phyloP scores from a whole-genome alignment of 2,797 vertebrate species.

The Tamandua tetradactyla region DNA sequence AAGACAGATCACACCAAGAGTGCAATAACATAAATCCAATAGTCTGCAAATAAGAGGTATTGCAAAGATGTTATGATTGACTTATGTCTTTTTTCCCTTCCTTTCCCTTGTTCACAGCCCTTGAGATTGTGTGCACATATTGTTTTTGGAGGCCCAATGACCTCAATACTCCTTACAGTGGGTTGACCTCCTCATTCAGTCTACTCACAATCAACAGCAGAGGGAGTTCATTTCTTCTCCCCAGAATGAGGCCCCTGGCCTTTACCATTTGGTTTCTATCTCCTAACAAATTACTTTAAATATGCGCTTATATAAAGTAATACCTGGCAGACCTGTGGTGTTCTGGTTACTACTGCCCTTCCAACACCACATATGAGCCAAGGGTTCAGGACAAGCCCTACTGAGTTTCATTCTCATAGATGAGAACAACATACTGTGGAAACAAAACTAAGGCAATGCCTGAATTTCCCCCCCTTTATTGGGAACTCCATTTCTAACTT shows the following conservation, averaged over 20 bases:
- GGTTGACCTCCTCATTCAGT: conserved; percentile 28
- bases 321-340: not conserved
- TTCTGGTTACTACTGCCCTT: conserved; percentile 19
- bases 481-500: conserved; percentile 50
- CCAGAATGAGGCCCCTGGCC: conserved; percentile 37
- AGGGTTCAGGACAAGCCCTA: not conserved
- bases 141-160: conserved; percentile 45
- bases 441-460: conserved; percentile 22
- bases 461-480: not conserved
- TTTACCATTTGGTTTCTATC: conserved; percentile 54
- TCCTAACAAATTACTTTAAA: conserved; percentile 48
- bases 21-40: conserved; percentile 69
- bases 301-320: conserved; percentile 37
- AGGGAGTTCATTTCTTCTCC: conserved; percentile 55
- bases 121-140: not conserved
- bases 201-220: conserved; percentile 54
- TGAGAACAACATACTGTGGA: conserved; percentile 1
- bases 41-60: conserved; percentile 71
- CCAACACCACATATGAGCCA: not conserved
- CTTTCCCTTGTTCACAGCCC: conserved; percentile 41
- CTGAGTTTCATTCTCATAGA: not conserved
- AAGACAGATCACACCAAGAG: conserved; percentile 65
- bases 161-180: conserved; percentile 29
- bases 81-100: not conserved
- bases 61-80: conserved; percentile 52